phyloP scores from a whole-genome alignment of 1,140 invertebrate genomes.

The Drosophila ironensis region DNA sequence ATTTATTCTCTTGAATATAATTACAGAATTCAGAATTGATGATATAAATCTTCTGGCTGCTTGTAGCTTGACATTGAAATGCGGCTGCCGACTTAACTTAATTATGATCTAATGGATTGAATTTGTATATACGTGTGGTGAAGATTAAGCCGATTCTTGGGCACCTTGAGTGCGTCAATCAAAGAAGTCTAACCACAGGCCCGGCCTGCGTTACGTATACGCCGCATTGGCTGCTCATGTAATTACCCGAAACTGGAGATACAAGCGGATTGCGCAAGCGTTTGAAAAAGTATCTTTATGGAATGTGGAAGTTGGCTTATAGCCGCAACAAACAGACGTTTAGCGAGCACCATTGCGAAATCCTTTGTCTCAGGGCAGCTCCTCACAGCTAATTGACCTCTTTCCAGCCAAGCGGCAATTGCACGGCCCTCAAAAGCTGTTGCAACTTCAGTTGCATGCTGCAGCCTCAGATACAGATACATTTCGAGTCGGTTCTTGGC shows the following conservation, averaged over 20 bases:
- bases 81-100: constrained; percentile 23
- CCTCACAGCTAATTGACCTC: constrained; percentile 72
- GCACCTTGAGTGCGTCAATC: constrained; percentile 39
- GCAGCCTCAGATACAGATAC: constrained; percentile 46
- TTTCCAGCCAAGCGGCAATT: constrained; percentile 77
- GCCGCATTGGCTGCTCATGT: constrained; percentile 33
- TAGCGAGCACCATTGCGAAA: constrained; percentile 30
- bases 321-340: constrained; percentile 25
- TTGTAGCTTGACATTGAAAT: constrained; percentile 35
- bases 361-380: constrained; percentile 39
- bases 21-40: constrained; percentile 30
- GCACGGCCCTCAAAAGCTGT: constrained; percentile 60
- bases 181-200: constrained; percentile 26
- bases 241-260: constrained; percentile 33
- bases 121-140: not conserved
- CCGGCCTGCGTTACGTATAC: constrained; percentile 32
- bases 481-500: constrained; percentile 47
- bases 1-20: constrained; percentile 17
- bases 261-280: constrained; percentile 23
- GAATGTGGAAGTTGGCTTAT: constrained; percentile 39
- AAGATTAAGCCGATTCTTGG: constrained; percentile 9
- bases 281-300: constrained; percentile 36
- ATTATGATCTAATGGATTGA: constrained; percentile 36
- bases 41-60: constrained; percentile 33
- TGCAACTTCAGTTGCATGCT: constrained; percentile 11